Evolutionary conservation across 2,888 invertebrate species (phyloP), one percentile per base, ranked within the genome.

Genomic region (Invenusta paracnida): DNA sequence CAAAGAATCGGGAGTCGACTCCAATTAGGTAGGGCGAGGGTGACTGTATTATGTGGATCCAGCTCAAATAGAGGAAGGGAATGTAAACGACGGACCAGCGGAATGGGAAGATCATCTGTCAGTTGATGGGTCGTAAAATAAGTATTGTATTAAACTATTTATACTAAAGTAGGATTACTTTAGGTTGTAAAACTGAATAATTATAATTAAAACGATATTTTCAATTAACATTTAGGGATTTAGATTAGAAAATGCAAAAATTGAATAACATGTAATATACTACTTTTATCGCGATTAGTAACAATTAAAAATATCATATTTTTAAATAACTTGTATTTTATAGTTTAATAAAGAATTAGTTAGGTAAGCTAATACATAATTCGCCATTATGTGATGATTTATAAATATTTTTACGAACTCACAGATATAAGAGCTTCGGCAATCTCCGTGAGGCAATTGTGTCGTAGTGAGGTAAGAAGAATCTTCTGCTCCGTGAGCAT

Each of bases 51-150:
- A 85, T 66, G 11, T 85, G 85, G 28, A 85, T 81, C 25, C 79
- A 84, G 2, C 81, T 30, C 48, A 85, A 29, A 28, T 85, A 79
- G 5, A 84, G n/a, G 29, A 85, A 85, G 25, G 85, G 85, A 84
- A 85, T 84, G 48, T 85, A 85, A 25, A 79, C 79, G 13, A 85
- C 83, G 1, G 85, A 29, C 85, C 85, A 85, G 27, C 48, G 29
- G 17, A 85, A 85, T 11, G 85, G 85, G 28, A 81, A 81, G n/a
- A 85, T 85, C 85, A 85, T 85, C 83, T 83, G n/a, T n/a, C n/a
- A n/a, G n/a, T n/a, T n/a, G n/a, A n/a, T n/a, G n/a, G n/a, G n/a
- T n/a, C n/a, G n/a, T n/a, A n/a, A n/a, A n/a, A n/a, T n/a, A n/a
- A n/a, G n/a, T n/a, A n/a, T n/a, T n/a, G n/a, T n/a, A n/a, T n/a